Evolutionary conservation across 1,140 invertebrate species (phyloP).

Genomic region (Camponotus floridanus): DNA sequence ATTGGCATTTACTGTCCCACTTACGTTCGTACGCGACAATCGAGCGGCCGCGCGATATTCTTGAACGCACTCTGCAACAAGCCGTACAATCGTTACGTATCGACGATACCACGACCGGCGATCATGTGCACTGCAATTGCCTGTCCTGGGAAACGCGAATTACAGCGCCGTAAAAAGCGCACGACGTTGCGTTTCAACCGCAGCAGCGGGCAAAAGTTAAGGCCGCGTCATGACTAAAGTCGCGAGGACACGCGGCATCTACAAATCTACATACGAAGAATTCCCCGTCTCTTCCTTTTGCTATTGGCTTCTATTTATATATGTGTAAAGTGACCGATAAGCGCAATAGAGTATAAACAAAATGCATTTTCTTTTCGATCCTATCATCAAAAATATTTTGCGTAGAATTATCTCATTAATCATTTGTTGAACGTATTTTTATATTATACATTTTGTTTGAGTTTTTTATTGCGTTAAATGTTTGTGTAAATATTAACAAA

Average conservation of each 20-base stretch:
- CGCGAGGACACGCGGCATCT: background rate
- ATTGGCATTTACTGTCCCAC: slow-evolving; percentile 63
- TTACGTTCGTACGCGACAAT: slow-evolving; percentile 52
- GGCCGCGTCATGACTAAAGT: slow-evolving; percentile 1
- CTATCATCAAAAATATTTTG: background rate
- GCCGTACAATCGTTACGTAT: slow-evolving; percentile 32
- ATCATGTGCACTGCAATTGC: slow-evolving; percentile 41
- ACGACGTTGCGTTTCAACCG: background rate
- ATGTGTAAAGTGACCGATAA: background rate
- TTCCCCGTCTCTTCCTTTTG: background rate
- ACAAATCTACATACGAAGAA: background rate
- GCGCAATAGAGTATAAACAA: too few species aligned
- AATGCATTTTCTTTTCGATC: background rate
- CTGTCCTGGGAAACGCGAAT: slow-evolving; percentile 54
- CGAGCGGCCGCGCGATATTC: slow-evolving; percentile 48
- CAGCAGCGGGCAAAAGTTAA: slow-evolving; percentile 35
- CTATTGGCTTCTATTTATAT: background rate
- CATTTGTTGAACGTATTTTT: background rate
- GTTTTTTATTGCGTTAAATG: too few species aligned
- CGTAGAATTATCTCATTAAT: background rate
- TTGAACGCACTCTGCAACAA: slow-evolving; percentile 22
- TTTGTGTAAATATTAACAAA: background rate
- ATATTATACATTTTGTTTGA: background rate
- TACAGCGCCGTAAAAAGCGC: slow-evolving; percentile 42
- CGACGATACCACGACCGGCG: slow-evolving; percentile 19